Percentiles rank a stretch among this genome's conserved stretches.
Evolutionary conservation across 2,113 vertebrate genomes (phyloP).

Genomic region (Podarcis cretensis): DNA sequence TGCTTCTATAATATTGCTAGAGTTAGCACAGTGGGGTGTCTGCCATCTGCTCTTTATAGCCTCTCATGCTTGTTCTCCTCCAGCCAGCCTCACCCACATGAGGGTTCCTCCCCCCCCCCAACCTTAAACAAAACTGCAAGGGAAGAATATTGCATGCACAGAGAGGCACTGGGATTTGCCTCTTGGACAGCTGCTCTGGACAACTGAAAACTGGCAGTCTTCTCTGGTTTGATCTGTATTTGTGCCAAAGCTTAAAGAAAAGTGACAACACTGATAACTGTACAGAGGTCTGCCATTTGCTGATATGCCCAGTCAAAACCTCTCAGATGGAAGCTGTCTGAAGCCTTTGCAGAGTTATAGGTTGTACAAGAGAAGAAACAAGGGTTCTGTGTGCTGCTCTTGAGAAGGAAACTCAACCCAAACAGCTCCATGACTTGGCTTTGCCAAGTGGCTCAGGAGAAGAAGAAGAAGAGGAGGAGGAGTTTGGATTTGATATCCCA

Average conservation of each 20-base stretch:
- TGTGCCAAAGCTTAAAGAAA: fast-evolving
- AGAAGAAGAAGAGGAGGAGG: too few species aligned
- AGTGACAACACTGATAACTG: background rate
- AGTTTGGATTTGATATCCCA: too few species aligned
- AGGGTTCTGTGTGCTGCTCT: background rate
- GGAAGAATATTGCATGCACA: background rate
- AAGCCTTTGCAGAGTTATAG: background rate
- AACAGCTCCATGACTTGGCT: background rate
- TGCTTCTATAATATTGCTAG: background rate
- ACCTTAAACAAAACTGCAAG: too few species aligned
- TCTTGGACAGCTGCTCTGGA: background rate
- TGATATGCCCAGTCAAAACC: background rate
- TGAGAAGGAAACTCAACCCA: background rate
- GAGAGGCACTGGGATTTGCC: background rate
- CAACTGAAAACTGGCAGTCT: fast-evolving
- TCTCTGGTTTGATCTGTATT: conserved; percentile 1
- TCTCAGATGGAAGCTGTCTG: background rate
- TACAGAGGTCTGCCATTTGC: background rate
- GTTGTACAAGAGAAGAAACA: background rate
- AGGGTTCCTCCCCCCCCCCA: too few species aligned
- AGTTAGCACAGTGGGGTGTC: background rate
- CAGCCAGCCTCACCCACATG: background rate
- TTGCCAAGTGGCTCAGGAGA: background rate
- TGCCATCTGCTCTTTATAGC: background rate
- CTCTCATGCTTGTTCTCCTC: background rate